These are phyloP conservation scores for Onthophagus sagittarius DNA, from an alignment of 2,888 invertebrate species.

Conservation along the genomic window DNA sequence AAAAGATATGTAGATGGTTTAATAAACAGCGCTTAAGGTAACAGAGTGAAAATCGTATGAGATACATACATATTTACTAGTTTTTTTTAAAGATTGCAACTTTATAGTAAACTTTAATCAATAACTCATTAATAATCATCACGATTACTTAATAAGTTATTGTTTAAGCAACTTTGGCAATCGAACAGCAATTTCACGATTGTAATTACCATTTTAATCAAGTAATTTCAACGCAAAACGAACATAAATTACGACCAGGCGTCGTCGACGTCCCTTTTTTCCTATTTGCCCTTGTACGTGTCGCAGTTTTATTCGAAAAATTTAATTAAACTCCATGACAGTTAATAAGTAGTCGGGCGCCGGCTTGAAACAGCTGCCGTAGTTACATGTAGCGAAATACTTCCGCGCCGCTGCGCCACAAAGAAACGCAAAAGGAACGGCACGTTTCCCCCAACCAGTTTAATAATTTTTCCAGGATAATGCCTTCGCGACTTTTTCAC, in stretches of 20 bases:
- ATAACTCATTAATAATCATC: no score
- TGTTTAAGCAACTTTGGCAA: neutral
- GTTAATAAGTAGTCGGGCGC: slow-evolving; percentile 5
- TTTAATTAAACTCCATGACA: slow-evolving; percentile 12
- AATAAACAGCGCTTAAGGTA: no score
- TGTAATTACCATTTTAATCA: neutral
- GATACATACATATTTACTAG: no score
- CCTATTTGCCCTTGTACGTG: neutral
- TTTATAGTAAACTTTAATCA: no score
- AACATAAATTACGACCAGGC: neutral
- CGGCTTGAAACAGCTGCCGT: neutral
- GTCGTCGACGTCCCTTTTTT: neutral
- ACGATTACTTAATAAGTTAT: no score
- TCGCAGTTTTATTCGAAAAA: slow-evolving; percentile 1
- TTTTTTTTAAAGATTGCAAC: no score
- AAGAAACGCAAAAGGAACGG: neutral
- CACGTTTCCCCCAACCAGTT: neutral
- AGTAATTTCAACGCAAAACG: neutral
- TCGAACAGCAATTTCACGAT: neutral
- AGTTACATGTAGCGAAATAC: neutral
- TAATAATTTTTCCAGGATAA: neutral
- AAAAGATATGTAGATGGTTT: no score
- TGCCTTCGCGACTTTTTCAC: neutral
- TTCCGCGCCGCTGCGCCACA: neutral
- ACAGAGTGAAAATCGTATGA: no score